phyloP scores from a whole-genome alignment of 2,888 invertebrate genomes.

The Oscheius sp. region DNA sequence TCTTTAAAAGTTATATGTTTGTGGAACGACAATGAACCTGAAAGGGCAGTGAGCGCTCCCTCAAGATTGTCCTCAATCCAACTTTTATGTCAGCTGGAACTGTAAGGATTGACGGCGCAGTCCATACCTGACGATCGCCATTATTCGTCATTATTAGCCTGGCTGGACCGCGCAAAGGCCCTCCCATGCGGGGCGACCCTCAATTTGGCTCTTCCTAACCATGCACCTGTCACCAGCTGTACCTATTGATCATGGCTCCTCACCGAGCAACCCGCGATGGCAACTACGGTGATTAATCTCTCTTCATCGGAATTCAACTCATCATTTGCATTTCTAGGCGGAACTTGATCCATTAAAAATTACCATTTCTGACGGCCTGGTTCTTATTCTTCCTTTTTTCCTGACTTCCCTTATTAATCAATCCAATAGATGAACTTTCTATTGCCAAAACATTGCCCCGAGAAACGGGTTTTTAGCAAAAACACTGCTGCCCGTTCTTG shows the following conservation, averaged over 20 bases:
- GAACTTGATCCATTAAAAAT: too few species aligned
- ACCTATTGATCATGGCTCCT: constrained; percentile 18
- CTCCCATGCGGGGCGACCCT: constrained; percentile 23
- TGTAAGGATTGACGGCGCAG: constrained; percentile 17
- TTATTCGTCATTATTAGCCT: constrained; percentile 32
- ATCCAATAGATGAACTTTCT: not conserved
- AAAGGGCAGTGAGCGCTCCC: not conserved
- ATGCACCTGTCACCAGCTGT: constrained; percentile 28
- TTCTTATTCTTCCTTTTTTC: too few species aligned
- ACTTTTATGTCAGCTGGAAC: constrained; percentile 20
- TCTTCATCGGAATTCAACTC: too few species aligned
- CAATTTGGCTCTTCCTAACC: constrained; percentile 30
- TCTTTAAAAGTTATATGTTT: too few species aligned
- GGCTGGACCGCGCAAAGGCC: constrained; percentile 27
- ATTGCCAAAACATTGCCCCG: constrained; percentile 17
- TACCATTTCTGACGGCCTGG: too few species aligned
- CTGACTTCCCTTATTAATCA: not conserved
- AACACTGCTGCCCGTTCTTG: constrained; percentile 20
- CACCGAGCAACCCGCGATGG: not conserved
- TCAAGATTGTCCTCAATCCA: constrained; percentile 29
- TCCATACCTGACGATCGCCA: constrained; percentile 28
- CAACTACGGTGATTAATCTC: too few species aligned
- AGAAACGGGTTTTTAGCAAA: constrained; percentile 20
- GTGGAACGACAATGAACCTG: too few species aligned
- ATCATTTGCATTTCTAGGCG: too few species aligned